Base-by-base conservation (phyloP, 2,797 vertebrate genomes). In the Echeneis naucrates region DNA sequence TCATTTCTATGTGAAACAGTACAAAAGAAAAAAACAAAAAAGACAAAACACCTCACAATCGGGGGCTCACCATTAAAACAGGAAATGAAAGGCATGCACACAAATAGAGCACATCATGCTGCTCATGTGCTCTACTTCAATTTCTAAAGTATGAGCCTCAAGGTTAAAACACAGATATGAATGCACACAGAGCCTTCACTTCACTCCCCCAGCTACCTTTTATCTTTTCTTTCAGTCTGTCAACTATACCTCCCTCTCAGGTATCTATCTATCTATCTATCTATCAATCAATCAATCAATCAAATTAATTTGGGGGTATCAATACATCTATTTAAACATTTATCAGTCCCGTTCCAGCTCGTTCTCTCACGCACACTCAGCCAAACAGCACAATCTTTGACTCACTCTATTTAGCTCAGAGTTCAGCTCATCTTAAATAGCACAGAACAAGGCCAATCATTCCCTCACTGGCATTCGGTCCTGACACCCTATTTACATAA, bases 401-500 rank as follows among this genome's bases (percentile, higher is more conserved):
- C 60, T 50, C 30, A 26, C 32, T 68, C 60, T 24, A 37, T 60
- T 40, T 48, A 68, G 24, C 33, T 64, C 45, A 66, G 68, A 16
- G 24, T 79, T 53, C 40, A 50, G 16, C 35, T 57, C 32, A 23
- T 70, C 64, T 59, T 60, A 72, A 75, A 64, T 52, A 69, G 57
- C 4, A 27, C 30, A 47, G 27, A 72, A 57, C 65, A 38, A 40
- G 53, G 42, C 53, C 79, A 82, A 70, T 66, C 75, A 61, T 67
- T 66, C 62, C 60, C 72, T 80, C 69, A 53, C 59, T 35, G 7
- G 21, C 68, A 30, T 56, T 83, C 19, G 11, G n/a, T 65, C 71
- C 65, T 10, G 30, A 60, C 70, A 68, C 59, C 26, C 56, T 24
- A 82, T 88, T 88, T 86, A 80, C 81, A 88, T 89, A 91, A 91